phyloP scores from a whole-genome alignment of 2,888 invertebrate genomes.

The Pantelozetes paolii region DNA sequence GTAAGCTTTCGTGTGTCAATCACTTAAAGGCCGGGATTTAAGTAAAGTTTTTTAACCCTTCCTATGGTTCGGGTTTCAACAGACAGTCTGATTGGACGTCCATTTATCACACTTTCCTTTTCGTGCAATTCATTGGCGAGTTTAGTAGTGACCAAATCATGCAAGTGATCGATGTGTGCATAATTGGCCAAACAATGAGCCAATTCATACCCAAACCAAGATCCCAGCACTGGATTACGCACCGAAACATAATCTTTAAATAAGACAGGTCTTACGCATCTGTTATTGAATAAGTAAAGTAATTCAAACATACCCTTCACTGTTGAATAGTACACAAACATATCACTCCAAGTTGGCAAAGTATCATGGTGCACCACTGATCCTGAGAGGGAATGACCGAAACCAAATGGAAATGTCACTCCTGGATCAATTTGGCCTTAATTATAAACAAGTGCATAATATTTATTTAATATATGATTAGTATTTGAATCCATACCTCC shows the following conservation, averaged over 20 bases:
- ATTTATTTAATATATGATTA: too few species aligned
- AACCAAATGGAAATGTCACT: not conserved
- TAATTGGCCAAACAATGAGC: constrained; percentile 35
- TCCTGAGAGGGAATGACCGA: not conserved
- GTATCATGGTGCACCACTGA: not conserved
- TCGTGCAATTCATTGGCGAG: not conserved
- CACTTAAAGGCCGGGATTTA: constrained; percentile 46
- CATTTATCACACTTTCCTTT: too few species aligned
- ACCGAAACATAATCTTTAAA: too few species aligned
- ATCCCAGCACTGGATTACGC: constrained; percentile 41
- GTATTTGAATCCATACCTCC: too few species aligned
- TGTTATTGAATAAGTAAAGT: too few species aligned
- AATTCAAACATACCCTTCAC: not conserved
- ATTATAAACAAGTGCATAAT: too few species aligned
- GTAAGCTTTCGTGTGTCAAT: too few species aligned
- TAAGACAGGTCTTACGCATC: too few species aligned
- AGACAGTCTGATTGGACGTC: too few species aligned
- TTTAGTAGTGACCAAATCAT: constrained; percentile 15
- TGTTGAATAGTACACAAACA: constrained; percentile 29
- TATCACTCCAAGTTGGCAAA: constrained; percentile 24
- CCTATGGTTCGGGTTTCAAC: constrained; percentile 44
- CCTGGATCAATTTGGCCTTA: not conserved
- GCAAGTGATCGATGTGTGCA: constrained; percentile 37
- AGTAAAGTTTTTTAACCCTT: constrained; percentile 44
- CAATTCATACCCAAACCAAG: constrained; percentile 42